Percentiles rank a stretch among this genome's conserved stretches.
phyloP scores from a whole-genome alignment of 2,888 invertebrate genomes.

The Argynnis bischoffii region DNA sequence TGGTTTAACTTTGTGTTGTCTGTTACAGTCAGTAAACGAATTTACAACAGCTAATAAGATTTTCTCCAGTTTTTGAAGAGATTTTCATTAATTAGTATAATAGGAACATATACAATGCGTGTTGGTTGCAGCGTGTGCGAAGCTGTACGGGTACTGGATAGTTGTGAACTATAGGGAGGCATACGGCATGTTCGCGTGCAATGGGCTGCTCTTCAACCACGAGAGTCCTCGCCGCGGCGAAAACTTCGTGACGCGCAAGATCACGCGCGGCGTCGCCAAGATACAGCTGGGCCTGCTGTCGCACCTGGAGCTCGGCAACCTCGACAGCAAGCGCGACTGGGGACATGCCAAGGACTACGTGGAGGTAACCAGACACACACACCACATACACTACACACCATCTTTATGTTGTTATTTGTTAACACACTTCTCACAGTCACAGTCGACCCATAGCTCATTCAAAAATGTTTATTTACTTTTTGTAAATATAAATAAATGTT shows the following conservation, averaged over 20 bases:
- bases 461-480: too few species aligned
- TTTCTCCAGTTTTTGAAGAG: too few species aligned
- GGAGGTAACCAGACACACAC: slow-evolving; percentile 82
- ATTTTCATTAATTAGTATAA: too few species aligned
- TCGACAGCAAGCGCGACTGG: slow-evolving; percentile 99
- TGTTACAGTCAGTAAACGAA: background rate
- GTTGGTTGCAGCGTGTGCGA: slow-evolving; percentile 90
- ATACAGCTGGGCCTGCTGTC: slow-evolving; percentile 94
- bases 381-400: too few species aligned
- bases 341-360: slow-evolving; percentile 98
- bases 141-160: slow-evolving; percentile 98
- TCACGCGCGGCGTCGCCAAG: slow-evolving; percentile 98
- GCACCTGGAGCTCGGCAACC: slow-evolving; percentile 93
- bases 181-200: slow-evolving; percentile 96
- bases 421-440: too few species aligned
- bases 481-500: too few species aligned
- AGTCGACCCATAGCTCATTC: too few species aligned
- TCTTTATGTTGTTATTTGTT: too few species aligned
- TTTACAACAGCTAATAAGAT: too few species aligned
- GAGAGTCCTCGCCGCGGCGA: slow-evolving; percentile 98
- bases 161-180: slow-evolving; percentile 97
- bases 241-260: slow-evolving; percentile 99
- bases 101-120: background rate
- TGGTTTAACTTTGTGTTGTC: too few species aligned
- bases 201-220: slow-evolving; percentile 98